Evolutionary conservation across 2,888 invertebrate genomes (phyloP).

Genomic region (Argyresthia albistria): DNA sequence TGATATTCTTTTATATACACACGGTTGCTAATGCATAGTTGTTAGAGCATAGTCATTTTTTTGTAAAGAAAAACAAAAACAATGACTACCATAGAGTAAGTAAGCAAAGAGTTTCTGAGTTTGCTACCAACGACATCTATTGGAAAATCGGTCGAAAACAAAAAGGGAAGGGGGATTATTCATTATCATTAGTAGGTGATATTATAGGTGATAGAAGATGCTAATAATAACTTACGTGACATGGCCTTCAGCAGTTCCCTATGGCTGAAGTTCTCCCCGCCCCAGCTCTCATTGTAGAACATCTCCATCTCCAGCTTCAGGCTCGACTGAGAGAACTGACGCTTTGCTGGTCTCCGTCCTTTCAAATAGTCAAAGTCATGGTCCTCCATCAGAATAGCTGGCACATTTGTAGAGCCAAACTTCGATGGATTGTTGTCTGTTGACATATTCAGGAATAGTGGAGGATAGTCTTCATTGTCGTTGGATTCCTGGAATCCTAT

Average conservation of each 20-base stretch:
- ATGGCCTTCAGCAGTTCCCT: conserved; percentile 71
- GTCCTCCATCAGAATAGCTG: conserved; percentile 51
- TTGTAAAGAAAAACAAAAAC: too few relatives aligned
- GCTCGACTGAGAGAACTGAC: conserved; percentile 46
- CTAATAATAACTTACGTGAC: conserved; percentile 72
- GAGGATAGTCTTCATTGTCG: conserved; percentile 25
- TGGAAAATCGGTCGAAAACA: too few relatives aligned
- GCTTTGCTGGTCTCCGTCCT: conserved; percentile 36
- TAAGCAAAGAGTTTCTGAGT: too few relatives aligned
- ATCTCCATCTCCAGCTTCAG: conserved; percentile 70
- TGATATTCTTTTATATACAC: neutral
- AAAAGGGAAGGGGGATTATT: neutral
- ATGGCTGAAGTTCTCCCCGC: conserved; percentile 75
- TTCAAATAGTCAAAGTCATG: conserved; percentile 61
- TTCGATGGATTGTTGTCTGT: conserved; percentile 21
- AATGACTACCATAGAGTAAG: too few relatives aligned
- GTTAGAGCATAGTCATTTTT: too few relatives aligned
- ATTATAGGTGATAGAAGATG: too few relatives aligned
- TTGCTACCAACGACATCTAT: too few relatives aligned
- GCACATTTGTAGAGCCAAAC: conserved; percentile 56
- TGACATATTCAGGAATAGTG: conserved; percentile 11
- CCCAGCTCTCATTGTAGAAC: conserved; percentile 78
- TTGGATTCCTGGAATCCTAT: conserved; percentile 39
- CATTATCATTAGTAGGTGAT: neutral
- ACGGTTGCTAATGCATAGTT: too few relatives aligned